These are phyloP conservation scores for Strongylocentrotus purpuratus DNA, from an alignment of 35 echinoderm and acorn worm species.

Conservation along the genomic window DNA sequence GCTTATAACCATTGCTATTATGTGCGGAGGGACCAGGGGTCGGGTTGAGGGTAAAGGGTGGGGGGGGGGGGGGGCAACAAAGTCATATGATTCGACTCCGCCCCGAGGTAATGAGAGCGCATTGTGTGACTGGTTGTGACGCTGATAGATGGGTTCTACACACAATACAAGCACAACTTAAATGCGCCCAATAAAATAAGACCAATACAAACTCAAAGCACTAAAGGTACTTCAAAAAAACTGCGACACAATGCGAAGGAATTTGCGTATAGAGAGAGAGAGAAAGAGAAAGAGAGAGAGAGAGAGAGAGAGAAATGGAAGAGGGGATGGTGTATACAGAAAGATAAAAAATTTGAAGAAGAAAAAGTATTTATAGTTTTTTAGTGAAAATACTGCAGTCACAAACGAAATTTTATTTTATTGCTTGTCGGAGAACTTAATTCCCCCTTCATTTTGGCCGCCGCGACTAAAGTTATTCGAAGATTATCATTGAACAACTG, in stretches of 20 bases:
- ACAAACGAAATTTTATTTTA: no score
- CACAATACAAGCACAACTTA: slow-evolving; percentile 38
- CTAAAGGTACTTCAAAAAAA: neutral
- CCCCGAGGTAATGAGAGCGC: slow-evolving; percentile 29
- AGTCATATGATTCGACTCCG: neutral
- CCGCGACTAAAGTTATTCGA: no score
- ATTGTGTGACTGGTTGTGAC: slow-evolving; percentile 34
- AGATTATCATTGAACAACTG: no score
- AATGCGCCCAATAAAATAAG: slow-evolving; percentile 32
- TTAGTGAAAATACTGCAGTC: no score
- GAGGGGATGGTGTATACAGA: neutral
- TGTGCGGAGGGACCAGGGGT: neutral
- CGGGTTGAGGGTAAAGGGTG: neutral
- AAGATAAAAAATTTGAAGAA: neutral
- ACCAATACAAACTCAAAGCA: slow-evolving; percentile 14
- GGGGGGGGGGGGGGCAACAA: neutral
- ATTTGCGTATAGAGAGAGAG: neutral
- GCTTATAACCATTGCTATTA: no score
- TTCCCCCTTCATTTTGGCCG: no score
- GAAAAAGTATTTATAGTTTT: no score
- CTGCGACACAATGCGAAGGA: neutral
- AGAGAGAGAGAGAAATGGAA: neutral
- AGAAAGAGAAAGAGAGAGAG: neutral
- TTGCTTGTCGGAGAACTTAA: no score
- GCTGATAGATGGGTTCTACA: slow-evolving; percentile 12